Evolutionary conservation across 2,113 vertebrate species (phyloP), one percentile per base, ranked within the genome.

Genomic region (Hippopotamus amphibius): DNA sequence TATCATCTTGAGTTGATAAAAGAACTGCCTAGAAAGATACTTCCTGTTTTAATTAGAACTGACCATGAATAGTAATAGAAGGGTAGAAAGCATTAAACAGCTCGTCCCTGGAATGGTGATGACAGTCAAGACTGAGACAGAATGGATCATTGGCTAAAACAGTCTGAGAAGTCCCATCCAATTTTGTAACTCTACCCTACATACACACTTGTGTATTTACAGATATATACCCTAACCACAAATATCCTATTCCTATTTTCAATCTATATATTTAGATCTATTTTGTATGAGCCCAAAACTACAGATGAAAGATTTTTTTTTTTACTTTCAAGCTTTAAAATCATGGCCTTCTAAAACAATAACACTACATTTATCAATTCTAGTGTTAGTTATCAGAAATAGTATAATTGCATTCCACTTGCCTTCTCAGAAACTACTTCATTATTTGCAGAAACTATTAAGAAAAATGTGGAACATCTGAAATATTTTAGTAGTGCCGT

Each of bases 301-400:
- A 22, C 5, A 59, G 11, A 12, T n/a, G 41, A 90, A 0, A 55
- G 19, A 14, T 19, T 59, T 48, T 6, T n/a, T n/a, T 65, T 68
- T 83, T 48, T 30, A 37, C 46, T 41, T 95, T 19, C 16, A 84
- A 77, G 59, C 19, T 92, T 37, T 92, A 88, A 95, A 92, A 66
- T 41, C 21, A 65, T 57, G 80, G 30, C 10, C 48, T 88, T 88
- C 55, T 82, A 92, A 95, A 63, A 57, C 37, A 81, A 53, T 41
- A 59, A 61, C 63, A 82, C 2, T 28, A 16, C 53, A 16, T 63
- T 92, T 46, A 63, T 69, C 5, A 48, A 82, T 37, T 92, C 55
- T 57, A 88, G 26, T 48, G 66, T 66, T 65, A 43, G 57, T 37
- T 66, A 33, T 41, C 33, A 94, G 9, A 82, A 68, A 92, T 14